phyloP scores from a whole-genome alignment of 2,113 vertebrate species.

The Pholis gunnellus region DNA sequence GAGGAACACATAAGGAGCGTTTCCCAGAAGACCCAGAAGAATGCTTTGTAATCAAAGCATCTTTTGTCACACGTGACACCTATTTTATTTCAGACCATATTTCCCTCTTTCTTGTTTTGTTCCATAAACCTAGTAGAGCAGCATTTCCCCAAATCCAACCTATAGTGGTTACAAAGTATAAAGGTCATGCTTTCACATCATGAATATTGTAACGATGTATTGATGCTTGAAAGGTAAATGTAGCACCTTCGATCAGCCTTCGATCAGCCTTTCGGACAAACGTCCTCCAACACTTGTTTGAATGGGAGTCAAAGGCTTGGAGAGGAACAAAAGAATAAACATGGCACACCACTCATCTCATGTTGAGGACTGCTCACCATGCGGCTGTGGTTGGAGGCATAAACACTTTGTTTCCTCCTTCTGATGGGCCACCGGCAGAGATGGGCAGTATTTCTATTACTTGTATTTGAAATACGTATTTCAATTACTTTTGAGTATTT shows the following conservation, averaged over 20 bases:
- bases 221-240: neutral
- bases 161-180: no score
- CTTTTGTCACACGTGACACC: neutral
- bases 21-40: neutral
- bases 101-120: no score
- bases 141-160: no score
- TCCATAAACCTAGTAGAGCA: no score
- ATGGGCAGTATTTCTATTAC: no score
- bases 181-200: no score
- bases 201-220: no score
- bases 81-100: no score
- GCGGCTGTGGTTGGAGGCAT: neutral
- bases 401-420: slow-evolving; percentile 39
- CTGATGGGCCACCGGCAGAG: neutral
- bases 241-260: no score
- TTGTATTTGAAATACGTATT: no score
- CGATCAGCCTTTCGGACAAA: neutral
- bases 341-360: slow-evolving; percentile 16
- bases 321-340: slow-evolving; percentile 25
- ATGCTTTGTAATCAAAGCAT: neutral
- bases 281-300: neutral
- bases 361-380: neutral
- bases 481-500: no score
- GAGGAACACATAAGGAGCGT: neutral
- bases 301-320: slow-evolving; percentile 3